phyloP scores from a whole-genome alignment of 1,140 invertebrate species.

The Ceratosolen fusciceps region DNA sequence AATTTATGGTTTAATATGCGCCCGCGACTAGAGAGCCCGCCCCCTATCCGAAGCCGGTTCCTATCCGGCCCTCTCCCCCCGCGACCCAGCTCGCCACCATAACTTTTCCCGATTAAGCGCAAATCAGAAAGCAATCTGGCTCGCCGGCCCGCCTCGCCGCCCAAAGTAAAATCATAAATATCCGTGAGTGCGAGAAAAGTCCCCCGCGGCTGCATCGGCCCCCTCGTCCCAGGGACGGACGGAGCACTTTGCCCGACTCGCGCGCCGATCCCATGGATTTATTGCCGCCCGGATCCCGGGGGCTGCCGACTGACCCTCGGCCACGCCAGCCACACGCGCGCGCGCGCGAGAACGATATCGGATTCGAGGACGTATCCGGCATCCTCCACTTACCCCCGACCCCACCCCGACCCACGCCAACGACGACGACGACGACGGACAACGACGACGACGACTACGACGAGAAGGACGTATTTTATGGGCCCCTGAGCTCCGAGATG shows the following conservation, averaged over 20 bases:
- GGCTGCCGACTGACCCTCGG: slow-evolving; percentile 36
- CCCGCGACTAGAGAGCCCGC: slow-evolving; percentile 56
- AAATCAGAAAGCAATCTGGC: slow-evolving; percentile 69
- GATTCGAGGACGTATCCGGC: too few species aligned
- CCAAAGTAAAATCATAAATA: slow-evolving; percentile 61
- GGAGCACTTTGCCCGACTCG: slow-evolving; percentile 47
- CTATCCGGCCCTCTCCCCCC: slow-evolving; percentile 52
- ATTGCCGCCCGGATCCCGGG: slow-evolving; percentile 9
- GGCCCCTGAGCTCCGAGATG: not conserved
- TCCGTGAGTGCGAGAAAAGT: slow-evolving; percentile 46
- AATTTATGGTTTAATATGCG: slow-evolving; percentile 69
- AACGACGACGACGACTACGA: not conserved
- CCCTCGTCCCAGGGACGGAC: not conserved
- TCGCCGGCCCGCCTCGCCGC: not conserved
- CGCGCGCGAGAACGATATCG: too few species aligned
- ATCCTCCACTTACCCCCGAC: not conserved
- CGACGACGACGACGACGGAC: not conserved
- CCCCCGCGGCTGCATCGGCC: slow-evolving; percentile 38
- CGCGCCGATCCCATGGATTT: slow-evolving; percentile 46
- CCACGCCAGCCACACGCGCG: too few species aligned
- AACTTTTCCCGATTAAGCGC: slow-evolving; percentile 69
- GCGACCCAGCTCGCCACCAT: slow-evolving; percentile 55
- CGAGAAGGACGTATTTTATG: too few species aligned
- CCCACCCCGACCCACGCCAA: not conserved
- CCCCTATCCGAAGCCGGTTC: slow-evolving; percentile 51